These are phyloP conservation scores for Idaea aversata DNA, from an alignment of 2,888 invertebrate genomes.

Conservation along the genomic window DNA sequence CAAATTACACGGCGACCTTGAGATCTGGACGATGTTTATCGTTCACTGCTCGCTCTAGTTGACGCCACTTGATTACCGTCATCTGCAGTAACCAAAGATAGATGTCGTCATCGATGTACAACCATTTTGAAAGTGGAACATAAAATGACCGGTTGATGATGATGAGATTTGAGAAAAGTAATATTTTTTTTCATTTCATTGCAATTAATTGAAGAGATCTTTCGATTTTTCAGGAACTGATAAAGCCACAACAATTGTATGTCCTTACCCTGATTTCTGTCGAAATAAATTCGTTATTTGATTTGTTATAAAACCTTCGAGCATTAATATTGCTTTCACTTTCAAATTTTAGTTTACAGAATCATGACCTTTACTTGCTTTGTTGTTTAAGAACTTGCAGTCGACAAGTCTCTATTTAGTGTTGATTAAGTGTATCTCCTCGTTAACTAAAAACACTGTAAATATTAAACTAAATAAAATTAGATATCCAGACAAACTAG, in stretches of 20 bases:
- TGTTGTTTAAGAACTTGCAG: slow-evolving; percentile 13
- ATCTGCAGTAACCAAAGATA: slow-evolving; percentile 29
- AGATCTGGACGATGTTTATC: slow-evolving; percentile 50
- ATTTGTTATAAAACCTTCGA: slow-evolving; percentile 54
- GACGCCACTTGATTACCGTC: slow-evolving; percentile 28
- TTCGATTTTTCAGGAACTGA: background rate
- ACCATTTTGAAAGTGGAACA: background rate
- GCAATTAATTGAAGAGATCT: background rate
- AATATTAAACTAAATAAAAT: slow-evolving; percentile 4
- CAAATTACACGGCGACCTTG: slow-evolving; percentile 52
- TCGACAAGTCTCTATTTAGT: slow-evolving; percentile 5
- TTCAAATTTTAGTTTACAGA: slow-evolving; percentile 37
- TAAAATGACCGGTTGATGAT: background rate
- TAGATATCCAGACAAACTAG: slow-evolving; percentile 42
- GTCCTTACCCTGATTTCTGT: slow-evolving; percentile 62
- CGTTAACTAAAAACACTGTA: background rate
- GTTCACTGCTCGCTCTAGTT: slow-evolving; percentile 41
- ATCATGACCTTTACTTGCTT: slow-evolving; percentile 21
- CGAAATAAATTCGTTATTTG: slow-evolving; percentile 42
- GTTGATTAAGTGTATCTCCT: slow-evolving; percentile 5
- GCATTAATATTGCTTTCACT: slow-evolving; percentile 46
- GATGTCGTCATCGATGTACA: slow-evolving; percentile 21
- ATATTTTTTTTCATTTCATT: background rate
- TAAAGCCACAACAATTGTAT: slow-evolving; percentile 42
- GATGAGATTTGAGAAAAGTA: background rate